Conservation (phyloP, 2,797 vertebrate genomes). For the Chiloscyllium punctatum region DNA sequence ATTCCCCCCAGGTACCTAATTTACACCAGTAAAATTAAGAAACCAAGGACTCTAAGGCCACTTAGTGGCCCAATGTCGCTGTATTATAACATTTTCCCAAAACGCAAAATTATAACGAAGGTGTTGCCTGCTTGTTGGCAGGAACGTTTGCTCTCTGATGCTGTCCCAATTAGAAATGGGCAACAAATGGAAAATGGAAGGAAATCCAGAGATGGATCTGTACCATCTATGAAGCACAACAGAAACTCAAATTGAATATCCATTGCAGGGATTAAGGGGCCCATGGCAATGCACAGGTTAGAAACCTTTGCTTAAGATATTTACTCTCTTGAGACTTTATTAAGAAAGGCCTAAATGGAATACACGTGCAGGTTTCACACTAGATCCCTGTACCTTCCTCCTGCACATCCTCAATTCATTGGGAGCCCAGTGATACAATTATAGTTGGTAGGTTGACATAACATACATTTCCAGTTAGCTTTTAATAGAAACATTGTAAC, state of each 20-base stretch:
- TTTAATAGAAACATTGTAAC: conserved; percentile 58
- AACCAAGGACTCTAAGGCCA: neutral
- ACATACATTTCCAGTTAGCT: conserved; percentile 59
- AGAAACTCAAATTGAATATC: neutral
- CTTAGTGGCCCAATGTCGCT: neutral
- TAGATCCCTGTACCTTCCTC: neutral
- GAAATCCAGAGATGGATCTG: neutral
- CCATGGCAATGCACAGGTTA: neutral
- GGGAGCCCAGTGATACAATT: conserved; percentile 53
- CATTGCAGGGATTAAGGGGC: neutral
- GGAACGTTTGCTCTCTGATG: neutral
- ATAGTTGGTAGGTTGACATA: conserved; percentile 58
- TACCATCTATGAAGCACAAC: neutral
- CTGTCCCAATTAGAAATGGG: neutral
- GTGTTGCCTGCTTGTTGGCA: neutral
- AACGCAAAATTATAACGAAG: neutral
- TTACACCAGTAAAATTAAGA: neutral
- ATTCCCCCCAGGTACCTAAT: neutral
- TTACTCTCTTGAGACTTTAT: neutral
- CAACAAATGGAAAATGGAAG: neutral
- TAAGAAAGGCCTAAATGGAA: neutral
- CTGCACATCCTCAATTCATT: neutral
- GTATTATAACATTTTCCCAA: neutral
- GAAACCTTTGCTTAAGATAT: neutral
- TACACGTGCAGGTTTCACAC: neutral